phyloP scores from a whole-genome alignment of 37 sponge, comb jelly and placozoan species.

The Dysidea cf. avara region DNA sequence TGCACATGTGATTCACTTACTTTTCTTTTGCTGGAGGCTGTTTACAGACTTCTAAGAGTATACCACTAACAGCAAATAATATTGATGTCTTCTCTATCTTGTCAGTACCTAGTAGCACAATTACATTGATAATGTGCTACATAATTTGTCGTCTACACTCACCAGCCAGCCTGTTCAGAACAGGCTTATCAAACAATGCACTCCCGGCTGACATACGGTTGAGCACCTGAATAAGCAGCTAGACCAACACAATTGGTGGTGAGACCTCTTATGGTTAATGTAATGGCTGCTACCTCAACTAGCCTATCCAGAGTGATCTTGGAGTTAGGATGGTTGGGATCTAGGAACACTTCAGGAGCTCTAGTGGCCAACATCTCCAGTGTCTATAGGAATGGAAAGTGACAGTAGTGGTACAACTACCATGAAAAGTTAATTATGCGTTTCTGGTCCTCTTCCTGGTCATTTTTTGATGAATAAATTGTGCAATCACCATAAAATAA shows the following conservation, averaged over 20 bases:
- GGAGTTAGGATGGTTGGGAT: conserved; percentile 5
- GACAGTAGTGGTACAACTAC: no score
- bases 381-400: no score
- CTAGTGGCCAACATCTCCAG: conserved; percentile 16
- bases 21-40: not conserved
- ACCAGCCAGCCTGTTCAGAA: conserved; percentile 13
- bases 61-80: conserved; percentile 19
- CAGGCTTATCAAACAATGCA: conserved; percentile 14
- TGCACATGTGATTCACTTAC: not conserved
- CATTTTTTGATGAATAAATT: no score
- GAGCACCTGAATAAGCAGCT: conserved; percentile 11
- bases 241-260: no score
- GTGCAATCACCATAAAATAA: no score
- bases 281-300: conserved; percentile 2
- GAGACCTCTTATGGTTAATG: no score
- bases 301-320: conserved; percentile 12
- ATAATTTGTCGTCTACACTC: no score
- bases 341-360: conserved; percentile 20
- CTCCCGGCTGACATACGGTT: conserved; percentile 21
- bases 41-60: conserved; percentile 15
- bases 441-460: no score
- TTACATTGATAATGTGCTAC: no score
- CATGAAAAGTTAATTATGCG: no score
- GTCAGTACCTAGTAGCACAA: not conserved
- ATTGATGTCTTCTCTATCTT: conserved; percentile 26